These are phyloP conservation scores for Dendrolimus punctatus DNA, from an alignment of 1,140 invertebrate species.

Conservation along the genomic window DNA sequence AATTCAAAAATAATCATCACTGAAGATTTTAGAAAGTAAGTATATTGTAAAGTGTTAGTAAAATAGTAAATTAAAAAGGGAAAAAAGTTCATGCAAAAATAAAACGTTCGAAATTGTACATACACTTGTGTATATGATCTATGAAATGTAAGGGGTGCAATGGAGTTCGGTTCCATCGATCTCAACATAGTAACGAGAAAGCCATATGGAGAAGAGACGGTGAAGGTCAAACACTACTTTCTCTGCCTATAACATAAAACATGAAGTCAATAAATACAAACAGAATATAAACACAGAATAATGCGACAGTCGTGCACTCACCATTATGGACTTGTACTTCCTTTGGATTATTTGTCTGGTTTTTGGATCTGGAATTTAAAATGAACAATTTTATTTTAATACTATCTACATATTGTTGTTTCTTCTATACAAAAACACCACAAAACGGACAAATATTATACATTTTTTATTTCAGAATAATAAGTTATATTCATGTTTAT, in stretches of 20 bases:
- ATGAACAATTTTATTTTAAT: neutral
- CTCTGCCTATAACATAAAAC: conserved; percentile 67
- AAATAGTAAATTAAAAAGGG: conserved; percentile 2
- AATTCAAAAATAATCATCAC: too few species aligned
- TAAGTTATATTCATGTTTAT: too few species aligned
- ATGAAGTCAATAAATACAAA: conserved; percentile 16
- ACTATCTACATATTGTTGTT: too few species aligned
- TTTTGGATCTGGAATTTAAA: conserved; percentile 92
- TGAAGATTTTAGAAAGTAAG: too few species aligned
- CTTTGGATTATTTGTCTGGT: conserved; percentile 95
- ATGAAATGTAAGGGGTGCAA: conserved; percentile 55
- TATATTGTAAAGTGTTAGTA: neutral
- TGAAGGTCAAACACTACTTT: conserved; percentile 69
- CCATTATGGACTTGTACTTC: conserved; percentile 98
- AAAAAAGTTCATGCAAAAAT: conserved; percentile 31
- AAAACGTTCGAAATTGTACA: conserved; percentile 46
- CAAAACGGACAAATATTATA: too few species aligned
- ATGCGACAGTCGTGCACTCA: conserved; percentile 73
- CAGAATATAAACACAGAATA: conserved; percentile 23
- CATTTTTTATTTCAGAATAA: too few species aligned
- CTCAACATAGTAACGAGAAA: conserved; percentile 62
- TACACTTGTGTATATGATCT: conserved; percentile 46
- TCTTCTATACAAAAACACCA: neutral
- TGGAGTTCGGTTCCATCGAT: conserved; percentile 45
- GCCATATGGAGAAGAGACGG: conserved; percentile 68